phyloP scores from a whole-genome alignment of 2,797 vertebrate genomes.

The Chaunax sp. region DNA sequence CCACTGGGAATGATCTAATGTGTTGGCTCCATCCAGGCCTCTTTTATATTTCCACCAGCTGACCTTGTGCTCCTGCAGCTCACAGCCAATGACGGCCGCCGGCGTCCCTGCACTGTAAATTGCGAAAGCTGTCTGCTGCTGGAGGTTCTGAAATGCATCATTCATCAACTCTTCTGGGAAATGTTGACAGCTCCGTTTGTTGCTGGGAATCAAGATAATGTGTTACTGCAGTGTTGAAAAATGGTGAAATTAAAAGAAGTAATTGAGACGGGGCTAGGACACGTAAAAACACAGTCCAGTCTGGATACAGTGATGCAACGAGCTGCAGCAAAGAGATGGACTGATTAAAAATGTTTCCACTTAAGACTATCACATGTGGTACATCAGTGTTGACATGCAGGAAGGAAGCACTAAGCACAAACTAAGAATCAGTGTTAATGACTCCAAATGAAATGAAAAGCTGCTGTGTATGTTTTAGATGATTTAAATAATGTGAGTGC shows the following conservation, averaged over 20 bases:
- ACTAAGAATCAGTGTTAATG: too few relatives aligned
- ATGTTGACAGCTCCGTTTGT: conserved; percentile 29
- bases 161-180: conserved; percentile 70
- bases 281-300: background rate
- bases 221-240: background rate
- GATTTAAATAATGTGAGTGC: too few relatives aligned
- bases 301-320: background rate
- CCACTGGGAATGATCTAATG: background rate
- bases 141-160: conserved; percentile 58
- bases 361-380: too few relatives aligned
- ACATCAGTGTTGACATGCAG: too few relatives aligned
- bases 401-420: too few relatives aligned
- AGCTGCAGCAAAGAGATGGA: too few relatives aligned
- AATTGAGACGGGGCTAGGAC: background rate
- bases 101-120: conserved; percentile 33
- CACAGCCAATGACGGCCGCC: conserved; percentile 59
- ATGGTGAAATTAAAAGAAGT: background rate
- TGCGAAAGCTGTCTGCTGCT: conserved; percentile 37
- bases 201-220: background rate
- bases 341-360: too few relatives aligned
- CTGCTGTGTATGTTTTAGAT: too few relatives aligned
- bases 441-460: too few relatives aligned
- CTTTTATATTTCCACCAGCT: conserved; percentile 65
- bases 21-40: background rate
- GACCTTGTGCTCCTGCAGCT: conserved; percentile 49